Evolutionary conservation across 2,113 vertebrate species (phyloP), one percentile per base, ranked within the genome.

Genomic region (Glaucomys volans): DNA sequence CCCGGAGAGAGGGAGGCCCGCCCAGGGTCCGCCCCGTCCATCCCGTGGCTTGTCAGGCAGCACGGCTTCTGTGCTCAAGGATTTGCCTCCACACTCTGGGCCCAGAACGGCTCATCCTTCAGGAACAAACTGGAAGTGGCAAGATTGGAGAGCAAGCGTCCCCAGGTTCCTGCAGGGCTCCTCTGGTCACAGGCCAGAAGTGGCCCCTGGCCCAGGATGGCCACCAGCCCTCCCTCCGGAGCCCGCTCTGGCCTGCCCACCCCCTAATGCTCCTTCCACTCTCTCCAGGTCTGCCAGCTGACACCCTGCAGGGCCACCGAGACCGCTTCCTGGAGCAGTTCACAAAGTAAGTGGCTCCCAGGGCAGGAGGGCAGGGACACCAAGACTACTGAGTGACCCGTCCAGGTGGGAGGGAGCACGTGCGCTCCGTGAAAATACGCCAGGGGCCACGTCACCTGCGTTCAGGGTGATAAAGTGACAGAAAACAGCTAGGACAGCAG

Each of bases 281-380:
- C 44, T 95, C 90, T 95, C 37, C 97, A 99, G 99, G 99, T 98
- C 99, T 99, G 97, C 99, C 99, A 0, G 99, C 99, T 0, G 99
- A 99, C 95, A 99, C 99, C 0, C 99, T 99, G 82, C 99, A 99
- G 98, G 99, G 99, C 77, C 99, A 99, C 98, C 99, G 99, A 96
- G 99, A 99, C 98, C 99, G 99, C 76, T 99, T 99, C 98, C 98
- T 99, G 98, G 99, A 99, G 95, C 99, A 99, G 98, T 99, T 99
- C 97, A 99, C 99, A 90, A 99, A 99, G 99, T 99, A 98, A 98
- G 98, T 97, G 94, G 24, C 83, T 85, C 62, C 62, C 16, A 0
- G 57, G 50, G n/a, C 11, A 26, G 44, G 52, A 75, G n/a, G 1
- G 26, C 52, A 66, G n/a, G 35, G n/a, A n/a, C n/a, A n/a, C n/a